Percentiles rank a stretch among this genome's conserved stretches.
Conservation (phyloP, 2,888 invertebrate genomes). For the Invenusta paracnida region DNA sequence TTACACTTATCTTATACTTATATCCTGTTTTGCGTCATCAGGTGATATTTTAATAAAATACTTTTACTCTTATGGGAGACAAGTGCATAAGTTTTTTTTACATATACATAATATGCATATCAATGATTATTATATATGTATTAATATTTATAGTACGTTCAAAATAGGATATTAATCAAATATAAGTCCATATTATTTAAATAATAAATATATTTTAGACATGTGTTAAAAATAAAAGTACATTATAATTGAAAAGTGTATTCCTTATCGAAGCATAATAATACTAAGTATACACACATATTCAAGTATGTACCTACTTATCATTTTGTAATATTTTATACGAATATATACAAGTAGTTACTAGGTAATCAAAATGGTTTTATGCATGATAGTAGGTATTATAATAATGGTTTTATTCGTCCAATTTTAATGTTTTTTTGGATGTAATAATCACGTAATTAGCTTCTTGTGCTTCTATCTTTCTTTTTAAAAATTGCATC, state of each 20-base stretch:
- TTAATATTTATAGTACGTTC: not conserved
- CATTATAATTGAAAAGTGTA: not conserved
- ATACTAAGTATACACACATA: not conserved
- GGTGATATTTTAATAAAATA: not conserved
- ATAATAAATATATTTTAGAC: not conserved
- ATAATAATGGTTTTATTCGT: not conserved
- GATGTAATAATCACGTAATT: too few species aligned
- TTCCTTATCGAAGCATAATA: not conserved
- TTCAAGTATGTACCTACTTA: not conserved
- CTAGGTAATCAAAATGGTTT: not conserved
- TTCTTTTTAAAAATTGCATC: not conserved
- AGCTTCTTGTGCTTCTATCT: not conserved
- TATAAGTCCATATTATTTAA: not conserved
- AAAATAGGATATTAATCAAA: not conserved
- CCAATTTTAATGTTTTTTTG: constrained; percentile 25
- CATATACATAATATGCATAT: not conserved
- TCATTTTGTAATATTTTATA: not conserved
- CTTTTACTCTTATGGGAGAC: not conserved
- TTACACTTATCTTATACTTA: not conserved
- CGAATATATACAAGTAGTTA: not conserved
- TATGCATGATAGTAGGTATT: not conserved
- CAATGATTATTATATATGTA: not conserved
- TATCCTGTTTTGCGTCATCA: not conserved
- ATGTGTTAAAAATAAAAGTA: not conserved
- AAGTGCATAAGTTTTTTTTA: not conserved